Evolutionary conservation across 2,888 invertebrate genomes (phyloP).

Genomic region (Andrena minutula): DNA sequence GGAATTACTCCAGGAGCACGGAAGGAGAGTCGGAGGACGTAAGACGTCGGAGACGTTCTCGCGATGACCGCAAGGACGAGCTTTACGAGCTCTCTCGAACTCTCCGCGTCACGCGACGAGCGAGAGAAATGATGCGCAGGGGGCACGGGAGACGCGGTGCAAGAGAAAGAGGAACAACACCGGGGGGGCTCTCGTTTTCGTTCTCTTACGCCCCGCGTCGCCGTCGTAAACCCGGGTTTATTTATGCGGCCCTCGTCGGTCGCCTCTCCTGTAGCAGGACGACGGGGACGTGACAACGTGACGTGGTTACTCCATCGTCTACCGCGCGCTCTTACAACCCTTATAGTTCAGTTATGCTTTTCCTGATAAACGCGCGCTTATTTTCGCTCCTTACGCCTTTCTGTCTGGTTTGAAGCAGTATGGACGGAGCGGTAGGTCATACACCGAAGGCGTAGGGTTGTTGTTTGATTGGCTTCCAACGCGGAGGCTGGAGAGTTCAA

Average conservation of each 20-base stretch:
- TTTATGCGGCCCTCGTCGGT: conserved; percentile 84
- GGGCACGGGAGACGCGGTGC: conserved; percentile 8
- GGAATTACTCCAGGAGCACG: conserved; percentile 46
- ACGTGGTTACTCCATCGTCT: conserved; percentile 79
- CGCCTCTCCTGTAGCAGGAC: conserved; percentile 81
- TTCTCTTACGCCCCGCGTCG: conserved; percentile 63
- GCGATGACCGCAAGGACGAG: conserved; percentile 78
- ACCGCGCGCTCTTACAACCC: conserved; percentile 71
- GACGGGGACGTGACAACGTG: conserved; percentile 83
- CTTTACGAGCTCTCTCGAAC: conserved; percentile 80
- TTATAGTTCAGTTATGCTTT: conserved; percentile 68
- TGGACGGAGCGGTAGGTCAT: background rate
- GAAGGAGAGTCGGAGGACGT: conserved; percentile 9
- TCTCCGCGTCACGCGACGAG: conserved; percentile 73
- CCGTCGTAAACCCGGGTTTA: conserved; percentile 83
- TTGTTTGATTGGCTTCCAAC: background rate
- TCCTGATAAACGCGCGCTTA: conserved; percentile 64
- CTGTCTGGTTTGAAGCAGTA: background rate
- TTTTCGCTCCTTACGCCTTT: conserved; percentile 32
- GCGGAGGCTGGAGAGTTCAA: background rate
- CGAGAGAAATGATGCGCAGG: conserved; percentile 59
- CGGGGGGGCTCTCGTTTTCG: conserved; percentile 68
- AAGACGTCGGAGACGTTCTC: conserved; percentile 63
- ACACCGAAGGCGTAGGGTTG: background rate
- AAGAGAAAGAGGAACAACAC: conserved; percentile 26